Conservation (phyloP, 2,797 vertebrate species). For the Acipenser transmontanus region DNA sequence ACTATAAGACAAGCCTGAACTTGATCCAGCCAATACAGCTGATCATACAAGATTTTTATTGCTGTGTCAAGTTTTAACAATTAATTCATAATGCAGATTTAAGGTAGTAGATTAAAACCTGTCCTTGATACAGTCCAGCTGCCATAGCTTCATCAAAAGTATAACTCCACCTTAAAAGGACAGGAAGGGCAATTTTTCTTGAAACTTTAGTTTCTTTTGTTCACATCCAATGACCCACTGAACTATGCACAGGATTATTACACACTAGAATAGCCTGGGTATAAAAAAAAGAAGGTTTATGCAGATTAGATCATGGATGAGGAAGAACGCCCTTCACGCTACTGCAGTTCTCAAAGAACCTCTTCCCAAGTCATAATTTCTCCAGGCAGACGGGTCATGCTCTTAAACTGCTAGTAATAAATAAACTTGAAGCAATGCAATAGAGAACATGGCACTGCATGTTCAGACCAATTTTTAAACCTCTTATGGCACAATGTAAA, state of each 20-base stretch:
- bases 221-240: too few relatives aligned
- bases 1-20: neutral
- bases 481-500: conserved; percentile 48
- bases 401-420: conserved; percentile 10
- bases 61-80: neutral
- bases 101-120: neutral
- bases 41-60: neutral
- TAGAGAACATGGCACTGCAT: neutral
- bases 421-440: conserved; percentile 6
- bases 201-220: too few relatives aligned
- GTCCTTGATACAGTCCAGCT: too few relatives aligned
- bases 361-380: neutral
- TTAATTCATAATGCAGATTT: neutral
- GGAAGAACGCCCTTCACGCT: conserved; percentile 6
- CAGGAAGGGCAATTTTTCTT: too few relatives aligned
- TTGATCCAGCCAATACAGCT: neutral
- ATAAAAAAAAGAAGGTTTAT: neutral
- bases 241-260: too few relatives aligned
- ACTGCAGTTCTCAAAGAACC: neutral
- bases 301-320: neutral
- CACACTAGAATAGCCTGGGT: neutral
- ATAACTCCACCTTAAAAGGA: too few relatives aligned
- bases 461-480: neutral
- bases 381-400: neutral
- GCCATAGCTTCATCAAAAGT: too few relatives aligned